A percentile compares a stretch with the other conserved stretches of the same genome.
These are phyloP conservation scores for Scophthalmus maximus DNA, from an alignment of 2,113 vertebrate genomes.

Conservation along the genomic window DNA sequence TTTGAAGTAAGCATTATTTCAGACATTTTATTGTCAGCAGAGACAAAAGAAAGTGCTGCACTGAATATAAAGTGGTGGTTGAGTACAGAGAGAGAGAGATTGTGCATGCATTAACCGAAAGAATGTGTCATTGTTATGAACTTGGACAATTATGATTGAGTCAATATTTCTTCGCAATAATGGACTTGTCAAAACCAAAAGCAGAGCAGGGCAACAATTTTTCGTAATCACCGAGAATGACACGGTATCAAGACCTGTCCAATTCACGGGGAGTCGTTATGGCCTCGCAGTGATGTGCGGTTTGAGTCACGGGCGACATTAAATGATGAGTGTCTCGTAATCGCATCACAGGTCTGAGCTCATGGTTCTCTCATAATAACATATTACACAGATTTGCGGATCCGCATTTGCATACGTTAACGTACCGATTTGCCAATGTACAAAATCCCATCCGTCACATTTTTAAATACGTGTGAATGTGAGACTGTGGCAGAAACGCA, in stretches of 20 bases:
- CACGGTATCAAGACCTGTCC: background rate
- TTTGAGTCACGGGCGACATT: background rate
- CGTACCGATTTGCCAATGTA: background rate
- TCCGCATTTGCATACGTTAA: conserved; percentile 29
- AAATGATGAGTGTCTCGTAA: background rate
- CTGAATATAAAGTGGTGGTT: conserved; percentile 14
- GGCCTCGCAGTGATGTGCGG: background rate
- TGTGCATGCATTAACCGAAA: conserved; percentile 7
- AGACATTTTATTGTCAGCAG: conserved; percentile 26
- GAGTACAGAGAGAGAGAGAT: background rate
- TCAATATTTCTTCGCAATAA: conserved; percentile 13
- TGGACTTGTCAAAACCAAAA: conserved; percentile 5
- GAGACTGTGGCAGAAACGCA: background rate
- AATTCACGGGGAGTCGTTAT: conserved; percentile 13
- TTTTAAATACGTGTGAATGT: background rate
- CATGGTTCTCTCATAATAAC: background rate
- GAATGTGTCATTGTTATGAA: conserved; percentile 2
- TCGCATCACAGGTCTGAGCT: too few species aligned
- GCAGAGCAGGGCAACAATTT: conserved; percentile 2
- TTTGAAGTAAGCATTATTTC: conserved; percentile 46
- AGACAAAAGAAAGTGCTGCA: conserved; percentile 30
- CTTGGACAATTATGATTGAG: background rate
- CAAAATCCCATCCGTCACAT: conserved; percentile 10
- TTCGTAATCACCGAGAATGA: background rate
- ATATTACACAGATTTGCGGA: conserved; percentile 5